Evolutionary conservation across 2,797 vertebrate genomes (phyloP).

Genomic region (Semaprochilodus insignis): DNA sequence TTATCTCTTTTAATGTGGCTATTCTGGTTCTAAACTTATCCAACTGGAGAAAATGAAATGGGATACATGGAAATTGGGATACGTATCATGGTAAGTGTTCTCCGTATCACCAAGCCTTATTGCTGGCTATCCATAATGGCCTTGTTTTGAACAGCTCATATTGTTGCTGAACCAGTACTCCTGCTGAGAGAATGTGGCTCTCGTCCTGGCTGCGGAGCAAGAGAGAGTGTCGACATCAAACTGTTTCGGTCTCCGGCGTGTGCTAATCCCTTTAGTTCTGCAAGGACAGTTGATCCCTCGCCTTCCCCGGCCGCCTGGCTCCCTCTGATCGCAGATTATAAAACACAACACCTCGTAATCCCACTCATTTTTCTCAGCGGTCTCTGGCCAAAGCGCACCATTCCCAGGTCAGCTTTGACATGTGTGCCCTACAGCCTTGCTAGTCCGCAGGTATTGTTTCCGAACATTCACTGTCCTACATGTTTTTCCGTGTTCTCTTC

Average conservation of each 20-base stretch:
- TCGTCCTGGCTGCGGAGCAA: background rate
- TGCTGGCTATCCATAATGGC: constrained; percentile 20
- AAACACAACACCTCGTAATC: constrained; percentile 46
- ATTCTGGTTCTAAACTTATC: too few species aligned
- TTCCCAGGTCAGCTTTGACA: constrained; percentile 4
- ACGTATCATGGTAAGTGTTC: background rate
- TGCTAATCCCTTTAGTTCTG: constrained; percentile 56
- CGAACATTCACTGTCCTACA: background rate
- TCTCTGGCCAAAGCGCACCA: constrained; percentile 20
- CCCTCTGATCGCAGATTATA: constrained; percentile 49
- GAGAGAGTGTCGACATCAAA: constrained; percentile 47
- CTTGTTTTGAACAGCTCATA: constrained; percentile 6
- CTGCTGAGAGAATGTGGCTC: background rate
- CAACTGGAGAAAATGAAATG: too few species aligned
- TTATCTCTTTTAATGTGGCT: too few species aligned
- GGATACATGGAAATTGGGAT: too few species aligned
- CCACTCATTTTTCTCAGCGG: constrained; percentile 23
- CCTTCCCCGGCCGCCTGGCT: constrained; percentile 23
- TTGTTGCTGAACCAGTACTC: constrained; percentile 20
- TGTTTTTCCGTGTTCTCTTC: background rate
- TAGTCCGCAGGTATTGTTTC: background rate
- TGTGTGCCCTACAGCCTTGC: background rate
- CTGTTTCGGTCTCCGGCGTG: constrained; percentile 22
- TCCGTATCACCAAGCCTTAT: background rate
- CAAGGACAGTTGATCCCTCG: constrained; percentile 44